Conservation (phyloP, 2,888 invertebrate species). For the Caenorhabditis sp. region DNA sequence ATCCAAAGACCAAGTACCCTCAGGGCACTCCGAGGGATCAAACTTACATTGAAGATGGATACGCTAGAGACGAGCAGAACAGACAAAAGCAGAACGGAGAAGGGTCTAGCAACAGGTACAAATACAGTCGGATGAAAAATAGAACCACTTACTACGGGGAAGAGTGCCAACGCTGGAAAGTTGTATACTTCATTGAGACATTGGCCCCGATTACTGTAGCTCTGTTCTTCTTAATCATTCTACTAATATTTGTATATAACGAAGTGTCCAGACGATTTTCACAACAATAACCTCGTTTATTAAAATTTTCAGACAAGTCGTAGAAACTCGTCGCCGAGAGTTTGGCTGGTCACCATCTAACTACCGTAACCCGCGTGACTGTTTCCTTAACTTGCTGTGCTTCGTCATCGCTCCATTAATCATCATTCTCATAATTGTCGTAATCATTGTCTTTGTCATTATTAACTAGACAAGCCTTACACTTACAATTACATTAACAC, state of each 20-base stretch:
- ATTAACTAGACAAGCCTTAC: constrained; percentile 42
- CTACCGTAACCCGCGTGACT: constrained; percentile 60
- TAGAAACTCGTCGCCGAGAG: constrained; percentile 1
- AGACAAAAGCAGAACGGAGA: background rate
- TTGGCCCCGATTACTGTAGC: constrained; percentile 56
- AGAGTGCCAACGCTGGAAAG: constrained; percentile 56
- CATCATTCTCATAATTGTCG: constrained; percentile 64
- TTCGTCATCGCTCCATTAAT: constrained; percentile 66
- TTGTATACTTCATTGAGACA: constrained; percentile 62
- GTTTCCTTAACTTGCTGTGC: constrained; percentile 66
- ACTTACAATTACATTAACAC: background rate
- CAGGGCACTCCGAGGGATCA: background rate
- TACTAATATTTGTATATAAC: constrained; percentile 49
- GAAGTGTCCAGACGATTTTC: constrained; percentile 9
- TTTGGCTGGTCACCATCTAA: constrained; percentile 55
- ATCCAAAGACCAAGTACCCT: constrained; percentile 16
- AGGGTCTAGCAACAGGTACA: background rate
- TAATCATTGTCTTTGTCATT: constrained; percentile 64
- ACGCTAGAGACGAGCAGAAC: background rate
- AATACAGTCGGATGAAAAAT: constrained; percentile 45
- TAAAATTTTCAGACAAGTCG: constrained; percentile 20
- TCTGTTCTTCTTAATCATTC: constrained; percentile 36
- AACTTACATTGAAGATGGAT: background rate
- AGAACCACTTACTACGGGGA: constrained; percentile 65
- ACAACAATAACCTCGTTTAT: background rate